phyloP scores from a whole-genome alignment of 2,888 invertebrate genomes.

The Harpagoxenus sublaevis region DNA sequence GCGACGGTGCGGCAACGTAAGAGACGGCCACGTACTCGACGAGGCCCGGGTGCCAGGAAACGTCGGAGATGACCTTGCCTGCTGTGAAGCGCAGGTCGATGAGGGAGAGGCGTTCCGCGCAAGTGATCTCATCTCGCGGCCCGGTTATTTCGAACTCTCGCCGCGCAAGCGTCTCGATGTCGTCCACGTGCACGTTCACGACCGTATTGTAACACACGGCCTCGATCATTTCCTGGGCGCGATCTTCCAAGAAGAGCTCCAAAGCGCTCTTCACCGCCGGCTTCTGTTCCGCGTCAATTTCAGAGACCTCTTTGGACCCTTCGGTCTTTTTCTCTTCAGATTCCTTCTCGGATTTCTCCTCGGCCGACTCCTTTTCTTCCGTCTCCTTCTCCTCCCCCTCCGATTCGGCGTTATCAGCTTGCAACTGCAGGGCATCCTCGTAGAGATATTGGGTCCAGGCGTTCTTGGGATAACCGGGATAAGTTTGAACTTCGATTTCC shows the following conservation, averaged over 20 bases:
- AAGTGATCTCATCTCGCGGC: slow-evolving; percentile 52
- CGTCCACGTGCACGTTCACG: slow-evolving; percentile 80
- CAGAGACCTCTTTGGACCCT: slow-evolving; percentile 50
- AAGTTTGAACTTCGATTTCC: slow-evolving; percentile 81
- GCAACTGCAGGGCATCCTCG: slow-evolving; percentile 55
- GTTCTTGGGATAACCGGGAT: slow-evolving; percentile 82
- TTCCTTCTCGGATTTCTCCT: slow-evolving; percentile 50
- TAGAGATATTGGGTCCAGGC: slow-evolving; percentile 83
- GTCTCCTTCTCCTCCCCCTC: slow-evolving; percentile 26
- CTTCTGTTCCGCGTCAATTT: slow-evolving; percentile 29
- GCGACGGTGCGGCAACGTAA: slow-evolving; percentile 67
- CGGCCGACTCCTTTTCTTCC: slow-evolving; percentile 33
- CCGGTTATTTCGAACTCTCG: slow-evolving; percentile 12
- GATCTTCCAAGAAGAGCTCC: slow-evolving; percentile 67
- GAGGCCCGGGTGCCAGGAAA: slow-evolving; percentile 81
- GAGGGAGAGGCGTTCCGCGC: slow-evolving; percentile 78
- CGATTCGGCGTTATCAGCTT: slow-evolving; percentile 11
- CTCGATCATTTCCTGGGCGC: slow-evolving; percentile 73
- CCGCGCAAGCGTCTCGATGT: slow-evolving; percentile 73
- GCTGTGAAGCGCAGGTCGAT: slow-evolving; percentile 75
- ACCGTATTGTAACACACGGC: slow-evolving; percentile 78
- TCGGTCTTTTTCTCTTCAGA: slow-evolving; percentile 63
- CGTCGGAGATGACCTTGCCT: slow-evolving; percentile 78
- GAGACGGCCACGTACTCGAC: slow-evolving; percentile 74
- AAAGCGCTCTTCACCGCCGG: slow-evolving; percentile 55